Evolutionary conservation across 1,140 invertebrate species (phyloP).

Genomic region (Drosophila seguyi): DNA sequence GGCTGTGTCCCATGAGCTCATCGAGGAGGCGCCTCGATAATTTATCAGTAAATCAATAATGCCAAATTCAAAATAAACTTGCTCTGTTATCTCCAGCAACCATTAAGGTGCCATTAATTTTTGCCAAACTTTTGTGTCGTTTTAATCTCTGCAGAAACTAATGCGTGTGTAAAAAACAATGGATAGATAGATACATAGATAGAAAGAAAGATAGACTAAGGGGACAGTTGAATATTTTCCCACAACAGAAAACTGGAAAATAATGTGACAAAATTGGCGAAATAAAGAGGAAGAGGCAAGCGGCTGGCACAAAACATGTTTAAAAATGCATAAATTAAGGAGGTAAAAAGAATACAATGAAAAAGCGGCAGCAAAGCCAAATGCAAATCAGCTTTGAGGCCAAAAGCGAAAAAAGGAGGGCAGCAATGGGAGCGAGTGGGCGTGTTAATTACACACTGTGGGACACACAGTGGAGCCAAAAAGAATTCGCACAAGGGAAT

Average conservation of each 20-base stretch:
- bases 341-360: conserved; percentile 31
- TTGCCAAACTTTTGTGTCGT: conserved; percentile 19
- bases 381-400: conserved; percentile 64
- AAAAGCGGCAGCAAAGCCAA: conserved; percentile 49
- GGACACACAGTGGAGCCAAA: conserved; percentile 24
- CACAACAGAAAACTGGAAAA: conserved; percentile 56
- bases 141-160: conserved; percentile 23
- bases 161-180: conserved; percentile 13
- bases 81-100: conserved; percentile 19
- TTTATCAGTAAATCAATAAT: conserved; percentile 39
- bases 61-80: conserved; percentile 21
- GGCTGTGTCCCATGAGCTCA: conserved; percentile 22
- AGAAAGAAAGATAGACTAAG: not conserved
- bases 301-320: conserved; percentile 68
- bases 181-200: not conserved
- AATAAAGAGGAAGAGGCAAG: conserved; percentile 19
- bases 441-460: conserved; percentile 53
- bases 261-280: conserved; percentile 41
- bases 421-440: conserved; percentile 49
- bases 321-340: conserved; percentile 78
- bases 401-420: conserved; percentile 35
- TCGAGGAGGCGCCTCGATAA: conserved; percentile 23
- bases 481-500: conserved; percentile 8
- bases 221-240: conserved; percentile 60
- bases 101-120: conserved; percentile 18